phyloP scores from a whole-genome alignment of 2,797 vertebrate genomes.

The Lophotriccus pileatus region DNA sequence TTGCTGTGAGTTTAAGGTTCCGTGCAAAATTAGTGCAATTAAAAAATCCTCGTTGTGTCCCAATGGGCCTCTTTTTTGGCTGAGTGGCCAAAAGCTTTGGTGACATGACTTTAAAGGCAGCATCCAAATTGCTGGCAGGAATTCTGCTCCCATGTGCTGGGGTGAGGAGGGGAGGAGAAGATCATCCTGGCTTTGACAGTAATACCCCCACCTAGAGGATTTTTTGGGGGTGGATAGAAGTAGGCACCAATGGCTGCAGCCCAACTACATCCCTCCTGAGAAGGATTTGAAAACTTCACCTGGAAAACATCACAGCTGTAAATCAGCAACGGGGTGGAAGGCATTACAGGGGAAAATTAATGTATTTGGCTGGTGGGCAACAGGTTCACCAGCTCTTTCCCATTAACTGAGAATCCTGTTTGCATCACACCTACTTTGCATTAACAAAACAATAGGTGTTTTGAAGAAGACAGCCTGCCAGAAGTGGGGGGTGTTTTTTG shows the following conservation, averaged over 20 bases:
- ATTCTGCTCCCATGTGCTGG: not conserved
- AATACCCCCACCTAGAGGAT: not conserved
- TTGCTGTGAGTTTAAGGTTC: not conserved
- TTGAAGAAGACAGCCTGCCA: not conserved
- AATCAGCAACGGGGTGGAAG: not conserved
- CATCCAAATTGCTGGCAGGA: not conserved
- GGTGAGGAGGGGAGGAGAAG: not conserved
- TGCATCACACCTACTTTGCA: not conserved
- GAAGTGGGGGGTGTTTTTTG: not conserved
- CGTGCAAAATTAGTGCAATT: not conserved
- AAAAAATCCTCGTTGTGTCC: not conserved
- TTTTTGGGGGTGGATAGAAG: not conserved
- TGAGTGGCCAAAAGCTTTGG: not conserved
- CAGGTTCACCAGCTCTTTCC: conserved; percentile 37
- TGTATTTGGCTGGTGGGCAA: conserved; percentile 13
- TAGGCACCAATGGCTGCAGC: not conserved
- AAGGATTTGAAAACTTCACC: not conserved
- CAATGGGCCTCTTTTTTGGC: not conserved
- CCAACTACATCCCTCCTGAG: not conserved
- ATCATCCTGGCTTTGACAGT: not conserved
- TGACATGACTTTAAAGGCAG: not conserved
- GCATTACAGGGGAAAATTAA: not conserved
- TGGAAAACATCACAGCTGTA: not conserved
- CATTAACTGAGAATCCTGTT: conserved; percentile 1
- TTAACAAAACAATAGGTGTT: conserved; percentile 24